A percentile compares a stretch with the other conserved stretches of the same genome.
Conservation (phyloP, 2,113 vertebrate genomes). For the Pseudonaja textilis region DNA sequence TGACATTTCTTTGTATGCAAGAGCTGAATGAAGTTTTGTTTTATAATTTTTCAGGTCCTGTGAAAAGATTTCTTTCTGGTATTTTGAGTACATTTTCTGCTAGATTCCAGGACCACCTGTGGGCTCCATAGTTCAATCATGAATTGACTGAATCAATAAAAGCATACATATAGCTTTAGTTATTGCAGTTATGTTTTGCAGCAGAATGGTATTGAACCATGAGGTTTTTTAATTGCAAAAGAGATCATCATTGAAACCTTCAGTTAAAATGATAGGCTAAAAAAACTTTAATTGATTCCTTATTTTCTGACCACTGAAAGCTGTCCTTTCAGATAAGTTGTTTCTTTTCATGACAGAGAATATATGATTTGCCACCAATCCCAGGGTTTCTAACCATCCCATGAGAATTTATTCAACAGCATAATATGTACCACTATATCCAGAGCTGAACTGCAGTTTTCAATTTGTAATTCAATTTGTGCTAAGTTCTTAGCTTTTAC, state of each 20-base stretch:
- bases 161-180: slow-evolving; percentile 54
- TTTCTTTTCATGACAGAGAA: slow-evolving; percentile 3
- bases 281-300: slow-evolving; percentile 20
- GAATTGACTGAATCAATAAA: slow-evolving; percentile 58
- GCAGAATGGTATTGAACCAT: neutral
- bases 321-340: neutral
- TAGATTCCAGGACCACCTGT: slow-evolving; percentile 43
- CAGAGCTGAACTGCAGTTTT: slow-evolving; percentile 10
- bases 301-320: neutral
- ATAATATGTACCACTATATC: slow-evolving; percentile 6
- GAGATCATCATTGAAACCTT: neutral
- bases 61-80: slow-evolving; percentile 44
- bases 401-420: slow-evolving; percentile 5
- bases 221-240: neutral
- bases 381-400: slow-evolving; percentile 1
- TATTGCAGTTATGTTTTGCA: slow-evolving; percentile 36
- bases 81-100: slow-evolving; percentile 48
- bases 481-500: neutral
- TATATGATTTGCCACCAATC: neutral
- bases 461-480: neutral
- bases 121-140: slow-evolving; percentile 61
- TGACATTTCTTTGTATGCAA: slow-evolving; percentile 21
- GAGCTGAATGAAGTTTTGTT: slow-evolving; percentile 29
- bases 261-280: slow-evolving; percentile 3
- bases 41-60: slow-evolving; percentile 24